Conservation (phyloP, 2,797 vertebrate species). For the Phyllotis vaccarum region DNA sequence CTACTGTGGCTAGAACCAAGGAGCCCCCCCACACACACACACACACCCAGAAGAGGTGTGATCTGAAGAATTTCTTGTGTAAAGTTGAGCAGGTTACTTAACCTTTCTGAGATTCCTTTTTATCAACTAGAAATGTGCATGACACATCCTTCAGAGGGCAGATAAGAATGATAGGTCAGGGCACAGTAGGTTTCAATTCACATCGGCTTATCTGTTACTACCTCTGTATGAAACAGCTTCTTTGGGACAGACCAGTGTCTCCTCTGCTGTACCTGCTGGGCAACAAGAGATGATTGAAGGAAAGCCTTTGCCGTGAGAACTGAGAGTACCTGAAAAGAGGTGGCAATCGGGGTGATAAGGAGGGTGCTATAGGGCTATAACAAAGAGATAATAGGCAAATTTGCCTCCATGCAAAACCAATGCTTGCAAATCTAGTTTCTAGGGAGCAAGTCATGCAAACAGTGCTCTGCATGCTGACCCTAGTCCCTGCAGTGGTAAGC, state of each 20-base stretch:
- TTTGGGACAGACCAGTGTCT: not conserved
- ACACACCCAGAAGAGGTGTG: not conserved
- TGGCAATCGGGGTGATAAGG: not conserved
- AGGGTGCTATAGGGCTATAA: not conserved
- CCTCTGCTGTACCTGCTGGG: not conserved
- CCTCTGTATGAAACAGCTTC: not conserved
- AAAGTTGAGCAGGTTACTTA: not conserved
- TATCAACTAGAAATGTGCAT: not conserved
- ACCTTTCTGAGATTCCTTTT: not conserved
- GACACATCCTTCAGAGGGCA: not conserved
- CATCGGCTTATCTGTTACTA: not conserved
- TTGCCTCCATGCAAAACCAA: conserved; percentile 64
- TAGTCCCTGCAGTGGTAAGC: not conserved
- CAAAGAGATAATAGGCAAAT: conserved; percentile 42
- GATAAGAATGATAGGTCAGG: not conserved
- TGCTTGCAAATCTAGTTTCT: conserved; percentile 69
- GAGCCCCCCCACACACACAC: too few relatives aligned
- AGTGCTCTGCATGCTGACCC: not conserved
- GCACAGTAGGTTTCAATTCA: not conserved
- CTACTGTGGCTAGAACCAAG: not conserved
- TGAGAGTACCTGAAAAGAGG: not conserved
- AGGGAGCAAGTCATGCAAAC: conserved; percentile 63
- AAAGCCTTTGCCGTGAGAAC: not conserved
- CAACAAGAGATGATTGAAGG: not conserved
- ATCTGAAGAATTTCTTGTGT: not conserved